Conservation (phyloP, 2,797 vertebrate genomes). For the Tympanoctomys barrerae region DNA sequence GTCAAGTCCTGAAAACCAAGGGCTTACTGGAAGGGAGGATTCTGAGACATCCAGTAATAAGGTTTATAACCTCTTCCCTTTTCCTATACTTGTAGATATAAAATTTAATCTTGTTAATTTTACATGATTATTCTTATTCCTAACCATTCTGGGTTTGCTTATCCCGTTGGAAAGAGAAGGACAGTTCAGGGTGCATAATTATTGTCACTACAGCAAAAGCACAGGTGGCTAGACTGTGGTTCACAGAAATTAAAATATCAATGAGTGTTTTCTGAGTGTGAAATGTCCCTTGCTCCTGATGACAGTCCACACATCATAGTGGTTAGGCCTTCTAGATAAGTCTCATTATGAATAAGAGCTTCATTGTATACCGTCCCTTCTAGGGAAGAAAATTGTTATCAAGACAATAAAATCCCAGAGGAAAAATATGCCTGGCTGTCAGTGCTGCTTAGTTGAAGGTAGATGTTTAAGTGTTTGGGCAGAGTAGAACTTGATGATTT, state of each 20-base stretch:
- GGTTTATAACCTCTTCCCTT: not conserved
- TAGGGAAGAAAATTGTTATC: not conserved
- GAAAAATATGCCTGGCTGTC: not conserved
- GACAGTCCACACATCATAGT: not conserved
- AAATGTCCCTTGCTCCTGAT: not conserved
- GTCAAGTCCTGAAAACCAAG: not conserved
- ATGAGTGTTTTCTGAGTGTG: not conserved
- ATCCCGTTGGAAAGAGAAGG: not conserved
- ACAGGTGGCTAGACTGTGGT: not conserved
- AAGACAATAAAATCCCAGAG: not conserved
- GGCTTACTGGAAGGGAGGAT: not conserved
- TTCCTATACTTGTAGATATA: not conserved
- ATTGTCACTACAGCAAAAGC: not conserved
- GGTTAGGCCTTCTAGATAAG: not conserved
- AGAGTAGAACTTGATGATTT: not conserved
- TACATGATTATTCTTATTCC: not conserved
- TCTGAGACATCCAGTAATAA: not conserved
- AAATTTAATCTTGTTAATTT: not conserved
- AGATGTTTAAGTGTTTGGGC: slow-evolving; percentile 24
- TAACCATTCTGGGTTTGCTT: not conserved
- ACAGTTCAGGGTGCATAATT: not conserved
- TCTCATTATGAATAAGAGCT: not conserved
- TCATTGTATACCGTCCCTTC: not conserved
- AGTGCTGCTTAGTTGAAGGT: slow-evolving; percentile 1
- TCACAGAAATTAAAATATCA: not conserved